Conservation (phyloP, 30 jellyfish, hydroid and myxozoan genomes). For the Cassiopea xamachana region DNA sequence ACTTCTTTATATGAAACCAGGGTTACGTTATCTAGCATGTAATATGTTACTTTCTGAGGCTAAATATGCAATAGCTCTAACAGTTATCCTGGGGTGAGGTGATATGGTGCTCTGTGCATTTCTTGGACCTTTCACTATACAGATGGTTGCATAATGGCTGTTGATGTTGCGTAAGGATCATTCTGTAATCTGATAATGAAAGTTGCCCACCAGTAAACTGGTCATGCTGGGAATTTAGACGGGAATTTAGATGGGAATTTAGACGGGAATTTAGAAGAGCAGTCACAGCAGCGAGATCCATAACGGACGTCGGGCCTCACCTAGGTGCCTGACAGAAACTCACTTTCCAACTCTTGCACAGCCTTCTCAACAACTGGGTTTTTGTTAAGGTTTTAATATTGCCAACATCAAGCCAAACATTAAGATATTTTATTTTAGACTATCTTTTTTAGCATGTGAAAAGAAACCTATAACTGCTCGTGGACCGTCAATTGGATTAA, state of each 20-base stretch:
- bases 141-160: slow-evolving; percentile 2
- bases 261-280: slow-evolving; percentile 49
- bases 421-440: not conserved
- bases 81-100: not conserved
- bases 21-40: not conserved
- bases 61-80: slow-evolving; percentile 7
- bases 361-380: slow-evolving; percentile 73
- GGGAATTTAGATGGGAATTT: not conserved
- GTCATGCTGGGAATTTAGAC: slow-evolving; percentile 38
- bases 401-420: slow-evolving; percentile 49
- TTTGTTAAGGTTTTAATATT: slow-evolving; percentile 34
- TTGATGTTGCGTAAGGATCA: slow-evolving; percentile 24
- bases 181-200: slow-evolving; percentile 4
- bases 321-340: slow-evolving; percentile 43
- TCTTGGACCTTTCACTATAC: not conserved
- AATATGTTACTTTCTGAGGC: not conserved
- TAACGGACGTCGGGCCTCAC: not conserved
- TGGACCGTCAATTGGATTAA: slow-evolving; percentile 54
- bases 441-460: not conserved
- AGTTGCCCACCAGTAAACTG: slow-evolving; percentile 34
- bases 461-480: slow-evolving; percentile 45
- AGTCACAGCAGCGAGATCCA: slow-evolving; percentile 39
- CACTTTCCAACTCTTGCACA: slow-evolving; percentile 46
- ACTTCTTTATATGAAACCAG: no score
- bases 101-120: not conserved